Evolutionary conservation across 2,113 vertebrate species (phyloP).

Genomic region (Actenoides hombroni): DNA sequence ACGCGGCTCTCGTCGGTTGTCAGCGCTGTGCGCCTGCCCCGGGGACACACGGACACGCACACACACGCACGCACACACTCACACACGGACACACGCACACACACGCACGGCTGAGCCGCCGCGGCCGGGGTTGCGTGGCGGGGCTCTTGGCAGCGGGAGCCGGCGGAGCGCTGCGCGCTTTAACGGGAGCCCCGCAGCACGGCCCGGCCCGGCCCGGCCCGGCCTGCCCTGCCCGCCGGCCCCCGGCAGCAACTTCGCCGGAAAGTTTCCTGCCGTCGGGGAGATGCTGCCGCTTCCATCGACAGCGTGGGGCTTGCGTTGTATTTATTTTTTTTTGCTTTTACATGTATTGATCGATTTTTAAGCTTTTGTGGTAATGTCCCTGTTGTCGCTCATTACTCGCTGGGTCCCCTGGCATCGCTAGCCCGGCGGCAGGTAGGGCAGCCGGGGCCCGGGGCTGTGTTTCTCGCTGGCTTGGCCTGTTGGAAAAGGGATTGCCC

Average conservation of each 20-base stretch:
- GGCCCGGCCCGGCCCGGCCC: not conserved
- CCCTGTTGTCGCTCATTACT: fast-evolving
- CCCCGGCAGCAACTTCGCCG: not conserved
- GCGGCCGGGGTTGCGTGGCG: not conserved
- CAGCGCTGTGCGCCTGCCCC: not conserved
- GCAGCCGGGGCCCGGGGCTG: not conserved
- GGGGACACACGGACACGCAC: not conserved
- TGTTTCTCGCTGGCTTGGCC: not conserved
- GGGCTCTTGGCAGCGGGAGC: not conserved
- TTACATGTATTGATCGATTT: not conserved
- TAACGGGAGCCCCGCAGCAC: not conserved
- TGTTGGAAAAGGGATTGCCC: not conserved
- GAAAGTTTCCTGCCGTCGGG: slow-evolving; percentile 28
- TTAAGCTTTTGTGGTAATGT: fast-evolving
- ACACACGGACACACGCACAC: no score
- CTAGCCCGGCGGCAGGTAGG: not conserved
- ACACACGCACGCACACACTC: no score
- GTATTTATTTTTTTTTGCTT: no score
- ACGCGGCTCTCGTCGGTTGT: not conserved
- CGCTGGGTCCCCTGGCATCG: not conserved
- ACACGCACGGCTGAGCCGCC: not conserved
- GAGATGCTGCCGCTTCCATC: not conserved
- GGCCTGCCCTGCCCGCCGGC: not conserved
- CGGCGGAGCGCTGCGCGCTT: not conserved
- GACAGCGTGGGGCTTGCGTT: not conserved